Evolutionary conservation across 2,888 invertebrate species (phyloP).

Genomic region (Glyphotaelius pellucidus): DNA sequence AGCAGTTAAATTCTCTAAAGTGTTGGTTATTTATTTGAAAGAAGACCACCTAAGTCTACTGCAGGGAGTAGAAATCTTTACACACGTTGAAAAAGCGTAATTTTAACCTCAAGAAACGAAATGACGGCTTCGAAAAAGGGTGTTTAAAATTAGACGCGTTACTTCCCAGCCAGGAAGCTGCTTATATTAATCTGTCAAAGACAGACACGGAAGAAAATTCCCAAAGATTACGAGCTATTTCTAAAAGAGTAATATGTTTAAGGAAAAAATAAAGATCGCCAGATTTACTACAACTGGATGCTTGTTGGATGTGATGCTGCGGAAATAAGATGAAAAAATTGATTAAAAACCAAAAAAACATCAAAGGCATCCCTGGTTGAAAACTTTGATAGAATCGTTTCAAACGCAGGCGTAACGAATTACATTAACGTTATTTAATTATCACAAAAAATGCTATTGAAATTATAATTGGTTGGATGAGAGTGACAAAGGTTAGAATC

Average conservation of each 20-base stretch:
- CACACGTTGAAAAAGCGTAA: conserved; percentile 9
- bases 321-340: background rate
- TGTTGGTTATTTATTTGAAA: conserved; percentile 5
- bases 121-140: conserved; percentile 14
- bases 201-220: conserved; percentile 34
- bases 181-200: conserved; percentile 39
- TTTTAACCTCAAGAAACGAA: conserved; percentile 11
- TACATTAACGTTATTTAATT: background rate
- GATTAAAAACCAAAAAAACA: background rate
- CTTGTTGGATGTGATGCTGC: background rate
- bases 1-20: background rate
- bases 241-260: background rate
- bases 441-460: background rate
- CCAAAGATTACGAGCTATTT: conserved; percentile 29
- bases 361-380: background rate
- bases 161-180: conserved; percentile 32
- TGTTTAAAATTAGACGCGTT: conserved; percentile 28
- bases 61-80: background rate
- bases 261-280: background rate
- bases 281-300: background rate
- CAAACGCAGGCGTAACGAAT: background rate
- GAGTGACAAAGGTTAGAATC: too few relatives aligned
- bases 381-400: background rate
- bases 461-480: background rate
- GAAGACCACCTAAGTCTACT: conserved; percentile 9